These are phyloP conservation scores for Sinella curviseta DNA, from an alignment of 1,140 invertebrate genomes.

Conservation along the genomic window DNA sequence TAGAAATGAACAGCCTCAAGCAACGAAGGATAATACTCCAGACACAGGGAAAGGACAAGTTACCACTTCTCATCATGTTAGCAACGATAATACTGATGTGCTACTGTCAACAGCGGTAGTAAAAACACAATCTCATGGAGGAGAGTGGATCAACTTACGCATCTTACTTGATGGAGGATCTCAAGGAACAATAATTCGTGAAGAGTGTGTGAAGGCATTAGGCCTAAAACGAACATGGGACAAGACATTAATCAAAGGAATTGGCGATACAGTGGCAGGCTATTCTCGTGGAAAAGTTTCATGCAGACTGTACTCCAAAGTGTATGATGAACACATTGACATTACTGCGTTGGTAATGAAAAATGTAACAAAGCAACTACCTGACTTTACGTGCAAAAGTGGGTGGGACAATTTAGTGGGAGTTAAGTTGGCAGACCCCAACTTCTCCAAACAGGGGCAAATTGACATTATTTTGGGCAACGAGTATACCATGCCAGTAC, in stretches of 20 bases:
- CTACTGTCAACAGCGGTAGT: not conserved
- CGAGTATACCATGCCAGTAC: not conserved
- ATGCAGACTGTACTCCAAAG: not conserved
- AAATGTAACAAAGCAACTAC: not conserved
- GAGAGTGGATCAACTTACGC: not conserved
- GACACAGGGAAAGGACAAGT: not conserved
- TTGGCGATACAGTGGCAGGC: not conserved
- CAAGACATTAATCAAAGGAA: not conserved
- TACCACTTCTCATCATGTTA: not conserved
- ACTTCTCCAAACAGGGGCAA: not conserved
- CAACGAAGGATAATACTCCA: not conserved
- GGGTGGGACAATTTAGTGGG: not conserved
- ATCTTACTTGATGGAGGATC: not conserved
- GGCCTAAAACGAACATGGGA: not conserved
- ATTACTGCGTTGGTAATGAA: not conserved
- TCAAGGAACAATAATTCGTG: not conserved
- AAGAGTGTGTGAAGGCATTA: not conserved
- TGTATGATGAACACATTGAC: not conserved
- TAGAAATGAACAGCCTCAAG: too few relatives aligned
- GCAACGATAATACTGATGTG: not conserved
- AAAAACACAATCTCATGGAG: not conserved
- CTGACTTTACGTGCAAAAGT: not conserved
- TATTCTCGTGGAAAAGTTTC: not conserved
- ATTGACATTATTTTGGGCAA: not conserved
- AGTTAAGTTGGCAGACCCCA: constrained; percentile 7